phyloP scores from a whole-genome alignment of 2,113 vertebrate species.

The Podarcis cretensis region DNA sequence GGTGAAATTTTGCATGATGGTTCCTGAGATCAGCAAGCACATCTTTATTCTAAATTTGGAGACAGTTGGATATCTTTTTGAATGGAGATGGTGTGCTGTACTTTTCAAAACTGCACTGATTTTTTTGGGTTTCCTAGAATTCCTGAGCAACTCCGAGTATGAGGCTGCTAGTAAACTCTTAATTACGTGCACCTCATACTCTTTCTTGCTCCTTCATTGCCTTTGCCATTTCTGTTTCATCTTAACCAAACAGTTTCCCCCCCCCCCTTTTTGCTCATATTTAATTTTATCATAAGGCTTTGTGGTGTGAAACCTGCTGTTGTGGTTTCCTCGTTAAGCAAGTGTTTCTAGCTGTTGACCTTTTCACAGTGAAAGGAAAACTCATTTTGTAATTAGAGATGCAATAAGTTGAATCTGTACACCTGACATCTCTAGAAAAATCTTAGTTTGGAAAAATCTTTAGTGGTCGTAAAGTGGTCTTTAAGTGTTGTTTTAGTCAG shows the following conservation, averaged over 20 bases:
- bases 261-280: neutral
- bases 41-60: too few relatives aligned
- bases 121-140: too few relatives aligned
- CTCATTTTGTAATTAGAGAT: too few relatives aligned
- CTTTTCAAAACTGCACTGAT: too few relatives aligned
- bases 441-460: neutral
- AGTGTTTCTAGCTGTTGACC: neutral
- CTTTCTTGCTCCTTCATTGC: neutral
- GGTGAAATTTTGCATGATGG: too few relatives aligned
- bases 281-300: constrained; percentile 37
- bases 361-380: rapidly evolving
- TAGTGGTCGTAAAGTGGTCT: neutral
- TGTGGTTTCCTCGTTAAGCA: constrained; percentile 15
- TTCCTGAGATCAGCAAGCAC: too few relatives aligned
- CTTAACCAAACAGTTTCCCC: neutral
- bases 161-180: too few relatives aligned
- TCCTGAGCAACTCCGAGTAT: too few relatives aligned
- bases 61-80: too few relatives aligned
- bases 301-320: neutral
- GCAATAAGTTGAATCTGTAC: neutral
- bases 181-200: too few relatives aligned
- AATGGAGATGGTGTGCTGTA: too few relatives aligned
- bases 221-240: neutral
- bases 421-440: neutral
- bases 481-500: neutral